Evolutionary conservation across 2,797 vertebrate genomes (phyloP).

Genomic region (Amphiprion clarkii): DNA sequence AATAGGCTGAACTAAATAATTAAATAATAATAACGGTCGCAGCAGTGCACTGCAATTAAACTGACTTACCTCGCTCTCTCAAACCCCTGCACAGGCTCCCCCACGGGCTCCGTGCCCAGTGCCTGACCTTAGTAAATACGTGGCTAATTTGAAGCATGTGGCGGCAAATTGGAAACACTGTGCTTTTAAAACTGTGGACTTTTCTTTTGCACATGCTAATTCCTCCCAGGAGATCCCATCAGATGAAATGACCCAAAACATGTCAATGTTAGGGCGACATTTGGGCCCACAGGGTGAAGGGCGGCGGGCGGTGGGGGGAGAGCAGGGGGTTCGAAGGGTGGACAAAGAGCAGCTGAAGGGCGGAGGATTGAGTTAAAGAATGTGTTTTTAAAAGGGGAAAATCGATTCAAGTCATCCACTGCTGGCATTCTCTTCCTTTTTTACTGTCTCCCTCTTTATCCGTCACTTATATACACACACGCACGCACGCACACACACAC

Average conservation of each 20-base stretch:
- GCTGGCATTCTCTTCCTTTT: conserved; percentile 38
- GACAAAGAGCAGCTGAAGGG: conserved; percentile 54
- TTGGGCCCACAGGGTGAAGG: conserved; percentile 47
- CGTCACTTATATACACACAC: conserved; percentile 33
- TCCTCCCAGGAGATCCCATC: conserved; percentile 90
- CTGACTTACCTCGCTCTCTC: conserved; percentile 43
- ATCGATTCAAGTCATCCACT: conserved; percentile 52
- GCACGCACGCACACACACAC: too few species aligned
- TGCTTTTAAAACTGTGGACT: conserved; percentile 90
- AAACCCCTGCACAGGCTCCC: conserved; percentile 72
- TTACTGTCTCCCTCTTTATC: conserved; percentile 47
- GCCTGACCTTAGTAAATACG: conserved; percentile 92
- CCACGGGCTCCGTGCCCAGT: conserved; percentile 86
- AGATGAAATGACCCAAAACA: conserved; percentile 83
- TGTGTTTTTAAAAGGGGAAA: conserved; percentile 50
- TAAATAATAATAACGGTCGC: conserved; percentile 32
- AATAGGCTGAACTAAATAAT: conserved; percentile 39
- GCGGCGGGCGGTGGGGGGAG: background rate
- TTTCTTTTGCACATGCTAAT: conserved; percentile 92
- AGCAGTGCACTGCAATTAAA: conserved; percentile 50
- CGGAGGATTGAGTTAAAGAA: conserved; percentile 50
- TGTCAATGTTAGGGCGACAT: conserved; percentile 75
- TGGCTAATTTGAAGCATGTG: conserved; percentile 95
- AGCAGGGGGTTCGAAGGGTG: conserved; percentile 25
- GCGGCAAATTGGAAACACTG: conserved; percentile 92